Evolutionary conservation across 1,140 invertebrate genomes (phyloP), one percentile per base, ranked within the genome.

Genomic region (Drosophila athabasca): DNA sequence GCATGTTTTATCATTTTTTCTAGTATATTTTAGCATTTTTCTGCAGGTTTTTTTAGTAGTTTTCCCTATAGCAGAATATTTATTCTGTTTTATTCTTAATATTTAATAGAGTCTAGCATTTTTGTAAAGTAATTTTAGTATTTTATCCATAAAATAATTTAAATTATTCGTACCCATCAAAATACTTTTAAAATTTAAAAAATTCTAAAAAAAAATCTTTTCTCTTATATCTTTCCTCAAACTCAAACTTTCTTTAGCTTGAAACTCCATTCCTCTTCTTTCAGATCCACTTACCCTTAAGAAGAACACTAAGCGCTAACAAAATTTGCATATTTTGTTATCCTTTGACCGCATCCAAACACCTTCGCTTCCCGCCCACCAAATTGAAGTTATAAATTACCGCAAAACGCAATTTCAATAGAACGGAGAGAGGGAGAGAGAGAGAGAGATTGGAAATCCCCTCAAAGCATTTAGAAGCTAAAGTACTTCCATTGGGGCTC

Each of bases 391-490:
- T 69, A 68, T 69, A 69, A 69, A 69, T 69, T 68, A 43, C 43
- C 50, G 0, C 49, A 39, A 46, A 68, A 68, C 13, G 50, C 49
- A n/a, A 46, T 57, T 69, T 49, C 51, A 69, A 69, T 68, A 69
- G 66, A 55, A 69, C 17, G 13, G 9, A 15, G 9, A 19, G 11
- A 31, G 17, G 0, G 17, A 19, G 17, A 19, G 17, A 19, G 17
- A 19, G 17, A 19, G 17, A 19, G 3, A 31, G 7, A 60, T 52
- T 45, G 26, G 17, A 48, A 39, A 31, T 51, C 22, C 35, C 57
- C 39, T 19, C 5, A 15, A 35, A 31, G 64, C 45, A 22, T 45
- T 54, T 35, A 13, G 51, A 17, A 9, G 24, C 24, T 13, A 44
- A 41, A 68, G 64, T 49, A 58, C 24, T 43, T 68, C 11, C 51